Evolutionary conservation across 2,797 vertebrate genomes (phyloP).

Genomic region (Tinamus major): DNA sequence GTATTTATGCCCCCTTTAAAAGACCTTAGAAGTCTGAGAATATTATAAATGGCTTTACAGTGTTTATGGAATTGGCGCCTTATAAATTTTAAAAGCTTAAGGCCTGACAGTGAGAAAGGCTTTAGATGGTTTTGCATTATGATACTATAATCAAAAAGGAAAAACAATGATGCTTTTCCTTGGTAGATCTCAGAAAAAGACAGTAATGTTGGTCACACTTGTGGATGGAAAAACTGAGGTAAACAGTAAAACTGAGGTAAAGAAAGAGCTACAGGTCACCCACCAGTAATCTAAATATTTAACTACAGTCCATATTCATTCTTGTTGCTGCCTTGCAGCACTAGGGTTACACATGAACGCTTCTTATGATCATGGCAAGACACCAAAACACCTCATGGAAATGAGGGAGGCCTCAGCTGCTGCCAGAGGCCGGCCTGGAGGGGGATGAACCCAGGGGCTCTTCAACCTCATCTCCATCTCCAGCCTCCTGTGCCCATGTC

Average conservation of each 20-base stretch:
- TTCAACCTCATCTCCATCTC: accelerated
- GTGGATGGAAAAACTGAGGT: neutral
- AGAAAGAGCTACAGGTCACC: neutral
- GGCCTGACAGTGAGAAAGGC: neutral
- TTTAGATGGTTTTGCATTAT: neutral
- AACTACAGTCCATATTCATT: neutral
- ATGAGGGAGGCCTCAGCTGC: neutral
- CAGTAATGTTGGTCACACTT: neutral
- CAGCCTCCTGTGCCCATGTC: accelerated
- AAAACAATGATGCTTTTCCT: accelerated
- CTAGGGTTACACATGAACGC: neutral
- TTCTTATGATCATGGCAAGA: neutral
- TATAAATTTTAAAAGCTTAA: neutral
- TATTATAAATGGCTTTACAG: neutral
- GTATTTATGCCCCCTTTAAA: neutral
- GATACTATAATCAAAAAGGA: neutral
- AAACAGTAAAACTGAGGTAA: neutral
- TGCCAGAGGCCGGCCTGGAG: neutral
- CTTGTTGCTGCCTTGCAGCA: neutral
- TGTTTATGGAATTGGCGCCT: neutral
- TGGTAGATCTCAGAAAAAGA: neutral
- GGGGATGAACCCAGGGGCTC: neutral
- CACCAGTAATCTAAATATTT: neutral
- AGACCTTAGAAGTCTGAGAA: neutral
- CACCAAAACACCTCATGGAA: neutral